Evolutionary conservation across 2,113 vertebrate species (phyloP).

Genomic region (Acinonyx jubatus): DNA sequence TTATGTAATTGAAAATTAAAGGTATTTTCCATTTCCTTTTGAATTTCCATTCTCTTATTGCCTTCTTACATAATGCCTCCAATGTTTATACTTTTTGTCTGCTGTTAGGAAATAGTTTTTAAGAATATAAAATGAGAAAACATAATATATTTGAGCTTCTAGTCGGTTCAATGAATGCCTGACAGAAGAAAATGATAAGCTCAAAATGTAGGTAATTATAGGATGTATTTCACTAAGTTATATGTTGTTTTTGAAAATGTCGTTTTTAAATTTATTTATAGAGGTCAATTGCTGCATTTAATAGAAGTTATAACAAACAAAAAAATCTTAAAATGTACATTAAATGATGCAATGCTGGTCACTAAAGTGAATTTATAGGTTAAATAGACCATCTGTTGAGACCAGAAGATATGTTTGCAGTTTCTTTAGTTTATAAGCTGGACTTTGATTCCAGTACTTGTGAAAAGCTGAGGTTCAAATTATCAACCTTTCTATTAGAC

Average conservation of each 20-base stretch:
- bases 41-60: neutral
- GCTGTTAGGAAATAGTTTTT: neutral
- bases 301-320: neutral
- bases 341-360: neutral
- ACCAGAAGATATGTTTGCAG: neutral
- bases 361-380: constrained; percentile 1
- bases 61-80: neutral
- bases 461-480: neutral
- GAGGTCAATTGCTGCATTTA: neutral
- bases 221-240: neutral
- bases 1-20: neutral
- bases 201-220: neutral
- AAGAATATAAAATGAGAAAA: neutral
- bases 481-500: constrained; percentile 11
- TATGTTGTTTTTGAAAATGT: neutral
- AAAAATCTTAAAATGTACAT: neutral
- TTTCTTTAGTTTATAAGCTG: neutral
- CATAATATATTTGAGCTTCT: neutral
- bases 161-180: neutral
- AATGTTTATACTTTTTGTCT: neutral
- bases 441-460: neutral
- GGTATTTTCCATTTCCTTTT: neutral
- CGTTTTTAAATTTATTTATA: neutral
- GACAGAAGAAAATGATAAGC: neutral
- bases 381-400: neutral